Base-by-base conservation (phyloP, 2,888 invertebrate genomes). In the Nephrotoma guestfalica region DNA sequence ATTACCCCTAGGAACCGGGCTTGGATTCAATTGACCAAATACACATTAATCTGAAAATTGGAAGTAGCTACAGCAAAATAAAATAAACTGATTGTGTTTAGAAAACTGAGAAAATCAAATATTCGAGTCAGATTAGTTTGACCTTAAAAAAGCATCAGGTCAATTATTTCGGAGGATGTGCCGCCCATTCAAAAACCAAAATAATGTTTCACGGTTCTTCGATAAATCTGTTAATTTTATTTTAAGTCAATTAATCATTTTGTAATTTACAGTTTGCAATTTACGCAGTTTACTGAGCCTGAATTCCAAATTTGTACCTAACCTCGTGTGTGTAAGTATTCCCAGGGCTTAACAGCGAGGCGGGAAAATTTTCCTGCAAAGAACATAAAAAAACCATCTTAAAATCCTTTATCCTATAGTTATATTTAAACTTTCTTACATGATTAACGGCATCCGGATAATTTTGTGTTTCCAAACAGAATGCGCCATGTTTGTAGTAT, bases 391-490 rank as follows among this genome's bases (percentile, higher is more conserved):
- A 30, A 30, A 30, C 4, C 0, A 18, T 0, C 7, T 71, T 30
- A 18, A 57, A 71, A 51, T 51, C 1, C 6, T 15, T 2, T 41
- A 6, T 30, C 4, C 18, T 83, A 6, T 4, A 6, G 0, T 11
- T n/a, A 41, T 13, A 13, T n/a, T 83, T 4, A 88, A 88, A 85
- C 86, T 85, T 88, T 90, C 93, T 93, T 91, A 96, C 96, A 90
- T 96, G 95, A 91, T 98, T 97, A 0, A 96, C 93, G 11, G 97
- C 96, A 91, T 99, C 96, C 0, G 98, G 98, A 92, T 95, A 98
- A 90, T 97, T 96, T 91, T 98, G 98, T 0, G 98, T 96, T 92
- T 98, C 97, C 86, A 98, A 92, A 90, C 97, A 97, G 89, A 98
- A 94, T 2, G 96, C 96, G 0, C 95, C 95, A 89, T 97, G 96